Percentiles rank a stretch among this genome's conserved stretches.
phyloP scores from a whole-genome alignment of 2,113 vertebrate genomes.

The Benitochromis conjunctus region DNA sequence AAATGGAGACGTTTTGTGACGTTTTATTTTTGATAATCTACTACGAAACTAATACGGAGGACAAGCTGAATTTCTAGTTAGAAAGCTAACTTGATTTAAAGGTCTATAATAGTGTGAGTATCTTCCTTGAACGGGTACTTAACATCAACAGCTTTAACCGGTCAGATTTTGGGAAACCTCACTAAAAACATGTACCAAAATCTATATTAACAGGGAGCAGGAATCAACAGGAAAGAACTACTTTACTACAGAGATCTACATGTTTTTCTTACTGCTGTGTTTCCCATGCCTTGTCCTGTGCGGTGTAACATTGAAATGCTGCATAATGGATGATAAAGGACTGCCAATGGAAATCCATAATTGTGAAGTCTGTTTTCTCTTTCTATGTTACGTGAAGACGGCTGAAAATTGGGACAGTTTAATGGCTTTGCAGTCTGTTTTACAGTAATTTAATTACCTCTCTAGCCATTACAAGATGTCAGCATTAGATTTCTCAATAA shows the following conservation, averaged over 20 bases:
- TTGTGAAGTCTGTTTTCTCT: background rate
- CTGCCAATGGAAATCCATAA: background rate
- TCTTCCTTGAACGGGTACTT: background rate
- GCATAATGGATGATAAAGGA: background rate
- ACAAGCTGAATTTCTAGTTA: background rate
- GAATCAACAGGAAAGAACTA: background rate
- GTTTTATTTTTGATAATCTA: conserved; percentile 34
- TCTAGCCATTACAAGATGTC: background rate
- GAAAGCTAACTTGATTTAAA: background rate
- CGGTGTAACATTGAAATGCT: background rate
- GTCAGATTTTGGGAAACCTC: background rate
- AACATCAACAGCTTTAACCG: conserved; percentile 4
- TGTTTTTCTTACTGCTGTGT: background rate
- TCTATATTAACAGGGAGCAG: background rate
- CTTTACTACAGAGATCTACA: background rate
- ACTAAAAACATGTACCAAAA: background rate
- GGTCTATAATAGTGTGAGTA: background rate
- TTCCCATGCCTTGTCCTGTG: background rate
- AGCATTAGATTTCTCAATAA: background rate
- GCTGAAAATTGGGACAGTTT: background rate
- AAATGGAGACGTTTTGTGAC: background rate
- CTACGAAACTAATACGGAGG: background rate
- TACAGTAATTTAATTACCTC: background rate
- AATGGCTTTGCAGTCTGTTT: background rate
- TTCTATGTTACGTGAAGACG: background rate